Evolutionary conservation across 2,113 vertebrate genomes (phyloP).

Genomic region (Pyxicephalus adspersus): DNA sequence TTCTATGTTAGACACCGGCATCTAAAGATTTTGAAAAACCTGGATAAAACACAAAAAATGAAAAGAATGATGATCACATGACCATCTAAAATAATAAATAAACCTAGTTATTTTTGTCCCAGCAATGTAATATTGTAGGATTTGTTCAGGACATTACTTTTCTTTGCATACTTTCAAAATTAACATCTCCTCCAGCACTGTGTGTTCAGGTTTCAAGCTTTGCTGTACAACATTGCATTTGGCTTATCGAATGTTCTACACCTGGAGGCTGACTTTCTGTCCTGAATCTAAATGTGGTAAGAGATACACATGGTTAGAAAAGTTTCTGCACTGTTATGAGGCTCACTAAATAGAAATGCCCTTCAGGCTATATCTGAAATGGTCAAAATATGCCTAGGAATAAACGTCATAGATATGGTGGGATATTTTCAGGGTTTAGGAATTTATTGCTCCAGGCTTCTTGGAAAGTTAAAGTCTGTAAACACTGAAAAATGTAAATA

Average conservation of each 20-base stretch:
- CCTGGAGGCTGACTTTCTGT: conserved; percentile 30
- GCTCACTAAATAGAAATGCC: background rate
- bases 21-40: background rate
- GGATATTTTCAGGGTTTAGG: conserved; percentile 14
- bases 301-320: background rate
- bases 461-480: background rate
- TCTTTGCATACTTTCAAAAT: conserved; percentile 42
- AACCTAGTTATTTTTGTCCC: conserved; percentile 25
- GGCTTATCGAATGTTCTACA: conserved; percentile 30
- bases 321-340: background rate
- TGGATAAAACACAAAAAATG: background rate
- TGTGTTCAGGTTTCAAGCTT: conserved; percentile 30
- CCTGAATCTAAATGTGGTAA: background rate
- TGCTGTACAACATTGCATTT: conserved; percentile 37
- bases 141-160: conserved; percentile 42
- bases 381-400: conserved; percentile 12
- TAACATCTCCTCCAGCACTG: conserved; percentile 31
- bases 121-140: background rate
- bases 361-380: conserved; percentile 12
- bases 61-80: background rate
- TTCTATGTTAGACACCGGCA: too few species aligned
- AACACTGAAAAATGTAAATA: too few species aligned
- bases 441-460: conserved; percentile 7
- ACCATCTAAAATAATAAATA: background rate
- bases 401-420: background rate